Evolutionary conservation across 2,797 vertebrate species (phyloP).

Genomic region (Miichthys miiuy): DNA sequence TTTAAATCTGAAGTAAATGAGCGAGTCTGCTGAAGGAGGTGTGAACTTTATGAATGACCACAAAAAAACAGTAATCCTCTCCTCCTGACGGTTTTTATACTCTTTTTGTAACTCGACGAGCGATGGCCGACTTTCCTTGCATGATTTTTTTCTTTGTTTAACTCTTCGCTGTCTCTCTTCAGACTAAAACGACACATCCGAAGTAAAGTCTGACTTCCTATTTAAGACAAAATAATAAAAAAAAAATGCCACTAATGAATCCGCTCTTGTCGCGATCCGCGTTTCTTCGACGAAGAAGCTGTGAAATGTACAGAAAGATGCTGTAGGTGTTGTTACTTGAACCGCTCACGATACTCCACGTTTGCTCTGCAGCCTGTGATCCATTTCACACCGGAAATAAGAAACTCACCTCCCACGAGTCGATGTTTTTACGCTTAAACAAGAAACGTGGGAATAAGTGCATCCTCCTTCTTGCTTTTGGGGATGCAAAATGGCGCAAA

Average conservation of each 20-base stretch:
- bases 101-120: conserved; percentile 63
- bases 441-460: too few species aligned
- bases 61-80: conserved; percentile 49
- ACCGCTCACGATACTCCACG: conserved; percentile 24
- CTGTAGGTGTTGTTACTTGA: conserved; percentile 72
- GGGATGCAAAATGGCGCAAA: conserved; percentile 24
- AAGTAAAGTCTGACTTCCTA: conserved; percentile 20
- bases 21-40: conserved; percentile 33
- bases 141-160: conserved; percentile 54
- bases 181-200: conserved; percentile 13
- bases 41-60: conserved; percentile 82
- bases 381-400: not conserved
- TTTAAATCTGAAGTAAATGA: conserved; percentile 74
- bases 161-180: conserved; percentile 21
- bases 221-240: conserved; percentile 6
- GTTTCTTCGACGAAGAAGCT: conserved; percentile 79
- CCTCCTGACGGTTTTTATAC: conserved; percentile 62
- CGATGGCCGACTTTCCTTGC: conserved; percentile 41
- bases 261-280: conserved; percentile 12
- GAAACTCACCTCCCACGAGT: not conserved
- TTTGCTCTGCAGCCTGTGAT: not conserved
- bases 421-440: not conserved
- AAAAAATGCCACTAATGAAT: conserved; percentile 18
- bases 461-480: not conserved
- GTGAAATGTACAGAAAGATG: conserved; percentile 79